A percentile compares a stretch with the other conserved stretches of the same genome.
These are phyloP conservation scores for Drosophila dunni DNA, from an alignment of 1,140 invertebrate species.

Conservation along the genomic window DNA sequence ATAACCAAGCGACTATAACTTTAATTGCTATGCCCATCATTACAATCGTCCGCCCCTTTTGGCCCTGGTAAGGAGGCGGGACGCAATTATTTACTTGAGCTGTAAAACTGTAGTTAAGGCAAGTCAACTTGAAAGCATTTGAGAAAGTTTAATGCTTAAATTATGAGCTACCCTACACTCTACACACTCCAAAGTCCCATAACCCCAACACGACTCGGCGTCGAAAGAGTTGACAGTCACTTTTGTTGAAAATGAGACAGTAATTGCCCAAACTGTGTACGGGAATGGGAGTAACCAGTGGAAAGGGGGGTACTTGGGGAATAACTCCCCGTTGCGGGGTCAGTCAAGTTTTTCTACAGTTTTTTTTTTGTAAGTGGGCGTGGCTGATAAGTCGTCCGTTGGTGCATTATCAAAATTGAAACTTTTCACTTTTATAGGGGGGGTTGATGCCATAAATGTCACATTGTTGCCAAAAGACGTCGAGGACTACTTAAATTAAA, in stretches of 20 bases:
- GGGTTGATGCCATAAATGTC: constrained; percentile 54
- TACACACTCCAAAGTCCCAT: background rate
- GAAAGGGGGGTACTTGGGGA: constrained; percentile 10
- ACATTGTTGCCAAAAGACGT: constrained; percentile 66
- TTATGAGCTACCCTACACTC: constrained; percentile 66
- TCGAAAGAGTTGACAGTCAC: constrained; percentile 78
- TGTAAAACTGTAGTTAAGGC: constrained; percentile 82
- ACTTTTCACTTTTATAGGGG: constrained; percentile 57
- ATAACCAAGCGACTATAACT: constrained; percentile 55
- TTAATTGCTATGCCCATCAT: constrained; percentile 80
- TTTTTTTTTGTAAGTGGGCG: constrained; percentile 28
- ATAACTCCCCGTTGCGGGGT: constrained; percentile 37
- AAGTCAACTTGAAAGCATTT: constrained; percentile 82
- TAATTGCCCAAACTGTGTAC: constrained; percentile 76
- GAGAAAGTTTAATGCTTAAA: constrained; percentile 82
- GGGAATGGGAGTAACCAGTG: constrained; percentile 2
- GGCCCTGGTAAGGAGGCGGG: constrained; percentile 3
- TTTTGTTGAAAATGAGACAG: constrained; percentile 81
- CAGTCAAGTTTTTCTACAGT: constrained; percentile 56
- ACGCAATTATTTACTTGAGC: constrained; percentile 81
- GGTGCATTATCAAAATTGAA: constrained; percentile 76
- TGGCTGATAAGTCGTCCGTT: constrained; percentile 63
- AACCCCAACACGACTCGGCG: background rate
- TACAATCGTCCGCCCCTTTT: constrained; percentile 59
- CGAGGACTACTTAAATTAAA: constrained; percentile 82